Conservation (phyloP, 1,140 invertebrate genomes). For the Procambarus clarkii region DNA sequence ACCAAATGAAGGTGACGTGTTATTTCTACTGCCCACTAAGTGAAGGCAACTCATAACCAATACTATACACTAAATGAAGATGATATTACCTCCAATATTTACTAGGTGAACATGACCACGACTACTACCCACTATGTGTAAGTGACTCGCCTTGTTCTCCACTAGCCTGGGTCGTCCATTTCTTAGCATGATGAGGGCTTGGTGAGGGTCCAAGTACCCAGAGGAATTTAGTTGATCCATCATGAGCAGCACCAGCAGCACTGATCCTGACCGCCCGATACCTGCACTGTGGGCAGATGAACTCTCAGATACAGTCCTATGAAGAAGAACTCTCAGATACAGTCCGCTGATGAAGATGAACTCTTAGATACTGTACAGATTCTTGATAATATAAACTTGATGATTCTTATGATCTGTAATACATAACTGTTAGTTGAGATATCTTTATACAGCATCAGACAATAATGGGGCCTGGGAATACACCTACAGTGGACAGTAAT, state of each 20-base stretch:
- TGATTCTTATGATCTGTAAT: not conserved
- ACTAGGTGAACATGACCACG: too few species aligned
- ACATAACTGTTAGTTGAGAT: not conserved
- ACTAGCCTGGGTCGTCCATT: conserved; percentile 34
- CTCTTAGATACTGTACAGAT: not conserved
- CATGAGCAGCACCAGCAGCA: conserved; percentile 13
- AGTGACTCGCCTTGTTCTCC: conserved; percentile 12
- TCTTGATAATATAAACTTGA: not conserved
- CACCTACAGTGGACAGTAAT: not conserved
- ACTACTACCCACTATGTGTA: not conserved
- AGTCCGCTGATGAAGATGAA: not conserved
- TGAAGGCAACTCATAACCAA: too few species aligned
- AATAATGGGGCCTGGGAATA: not conserved
- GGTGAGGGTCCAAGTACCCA: not conserved
- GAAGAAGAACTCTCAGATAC: not conserved
- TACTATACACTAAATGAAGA: too few species aligned
- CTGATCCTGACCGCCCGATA: conserved; percentile 8
- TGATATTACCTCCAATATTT: too few species aligned
- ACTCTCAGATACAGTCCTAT: not conserved
- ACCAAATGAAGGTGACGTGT: too few species aligned
- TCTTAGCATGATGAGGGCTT: not conserved
- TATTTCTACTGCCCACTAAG: too few species aligned
- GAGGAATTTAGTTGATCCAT: not conserved
- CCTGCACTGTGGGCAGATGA: not conserved
- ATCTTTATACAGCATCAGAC: too few species aligned